A percentile compares a stretch with the other conserved stretches of the same genome.
Evolutionary conservation across 64 coral and sea anemone genomes (phyloP).

Genomic region (Exaiptasia diaphana): DNA sequence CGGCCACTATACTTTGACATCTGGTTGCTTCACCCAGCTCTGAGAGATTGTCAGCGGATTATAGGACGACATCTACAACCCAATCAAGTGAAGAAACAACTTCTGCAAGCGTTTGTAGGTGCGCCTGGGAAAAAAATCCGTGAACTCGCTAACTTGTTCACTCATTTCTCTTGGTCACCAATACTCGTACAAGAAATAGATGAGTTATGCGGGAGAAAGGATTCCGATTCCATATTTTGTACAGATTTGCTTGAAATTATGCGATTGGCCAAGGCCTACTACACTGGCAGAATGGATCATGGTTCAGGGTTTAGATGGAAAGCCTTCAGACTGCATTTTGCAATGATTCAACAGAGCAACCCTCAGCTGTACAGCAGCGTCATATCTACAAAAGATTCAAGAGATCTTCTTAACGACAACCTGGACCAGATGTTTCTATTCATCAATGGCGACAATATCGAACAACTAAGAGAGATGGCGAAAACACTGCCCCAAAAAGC

Average conservation of each 20-base stretch:
- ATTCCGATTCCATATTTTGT: neutral
- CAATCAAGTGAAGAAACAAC: neutral
- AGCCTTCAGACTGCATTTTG: slow-evolving; percentile 8
- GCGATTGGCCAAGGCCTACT: neutral
- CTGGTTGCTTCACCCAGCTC: neutral
- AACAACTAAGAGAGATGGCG: neutral
- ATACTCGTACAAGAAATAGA: neutral
- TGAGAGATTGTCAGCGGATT: neutral
- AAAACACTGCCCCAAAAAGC: neutral
- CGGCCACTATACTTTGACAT: neutral
- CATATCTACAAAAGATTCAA: neutral
- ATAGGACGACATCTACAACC: neutral
- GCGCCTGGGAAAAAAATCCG: neutral
- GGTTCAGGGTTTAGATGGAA: neutral
- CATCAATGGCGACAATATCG: neutral
- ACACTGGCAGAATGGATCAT: neutral
- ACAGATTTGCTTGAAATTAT: neutral
- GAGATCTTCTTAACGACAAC: neutral
- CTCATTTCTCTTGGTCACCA: neutral
- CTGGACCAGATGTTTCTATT: neutral
- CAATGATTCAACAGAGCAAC: slow-evolving; percentile 5
- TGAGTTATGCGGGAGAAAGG: neutral
- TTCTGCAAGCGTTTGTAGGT: neutral
- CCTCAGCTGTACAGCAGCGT: neutral
- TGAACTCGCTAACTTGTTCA: neutral